Base-by-base conservation (phyloP, 2,113 vertebrate genomes). In the Gracilinanus agilis region DNA sequence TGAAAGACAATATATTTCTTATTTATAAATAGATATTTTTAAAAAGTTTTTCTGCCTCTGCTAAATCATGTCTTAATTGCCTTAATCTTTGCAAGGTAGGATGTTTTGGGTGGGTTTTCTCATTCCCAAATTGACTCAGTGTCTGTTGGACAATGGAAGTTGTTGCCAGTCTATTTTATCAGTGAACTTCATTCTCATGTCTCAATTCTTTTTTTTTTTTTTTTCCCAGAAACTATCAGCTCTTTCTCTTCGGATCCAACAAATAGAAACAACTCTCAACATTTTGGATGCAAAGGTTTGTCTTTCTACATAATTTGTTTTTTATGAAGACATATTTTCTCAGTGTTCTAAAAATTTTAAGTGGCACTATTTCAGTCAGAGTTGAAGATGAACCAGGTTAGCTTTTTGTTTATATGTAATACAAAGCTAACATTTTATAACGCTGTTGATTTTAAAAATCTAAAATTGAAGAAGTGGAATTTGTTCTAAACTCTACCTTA, bases 281-380 rank as follows among this genome's bases (percentile, higher is more conserved):
- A 99, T 99, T 98, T 98, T 99, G 98, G 99, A 99, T 98, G 99
- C 99, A 75, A 99, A 99, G 99, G 99, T 99, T 97, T 97, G 99
- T 98, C 58, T 94, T 93, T 96, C 27, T 55, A 54, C 90, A 53
- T 40, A 55, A 94, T 94, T 91, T 54, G 88, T 89, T 12, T 95
- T 95, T 53, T 24, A 91, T 75, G 90, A 96, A 24, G 44, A 67
- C 2, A 34, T 21, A 19, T 2, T 25, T 40, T 83, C 34, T 83
- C 67, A 23, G 67, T 83, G 27, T 83, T 7, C n/a, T 83, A 40
- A 90, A 0, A 92, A 75, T 94, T 95, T 53, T 96, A 24, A 94
- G 11, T 91, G 40, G 24, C 93, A 56, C 21, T 95, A 92, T 40
- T 95, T 96, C 55, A 54, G 55, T 55, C 95, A 54, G 11, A 9